Evolutionary conservation across 2,888 invertebrate species (phyloP).

Genomic region (Yponomeuta malinellus): DNA sequence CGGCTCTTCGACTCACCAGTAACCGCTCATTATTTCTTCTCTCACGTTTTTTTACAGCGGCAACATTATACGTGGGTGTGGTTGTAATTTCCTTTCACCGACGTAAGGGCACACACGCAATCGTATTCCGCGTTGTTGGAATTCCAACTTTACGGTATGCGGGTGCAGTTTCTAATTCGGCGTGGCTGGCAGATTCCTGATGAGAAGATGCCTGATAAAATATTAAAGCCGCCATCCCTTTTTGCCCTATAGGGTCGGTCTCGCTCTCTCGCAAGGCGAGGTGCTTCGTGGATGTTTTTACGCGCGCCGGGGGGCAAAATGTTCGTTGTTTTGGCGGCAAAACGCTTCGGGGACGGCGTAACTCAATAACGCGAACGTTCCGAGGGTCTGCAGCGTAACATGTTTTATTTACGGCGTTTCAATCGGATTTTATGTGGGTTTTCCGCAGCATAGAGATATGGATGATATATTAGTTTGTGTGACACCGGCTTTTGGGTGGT

Average conservation of each 20-base stretch:
- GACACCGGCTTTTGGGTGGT: slow-evolving; percentile 35
- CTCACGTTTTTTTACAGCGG: slow-evolving; percentile 75
- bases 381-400: slow-evolving; percentile 61
- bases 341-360: slow-evolving; percentile 72
- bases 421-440: slow-evolving; percentile 64
- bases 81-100: slow-evolving; percentile 77
- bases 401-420: slow-evolving; percentile 74
- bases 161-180: slow-evolving; percentile 28
- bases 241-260: slow-evolving; percentile 49
- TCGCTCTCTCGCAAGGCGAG: slow-evolving; percentile 46
- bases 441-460: slow-evolving; percentile 32
- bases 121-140: slow-evolving; percentile 31
- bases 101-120: slow-evolving; percentile 76
- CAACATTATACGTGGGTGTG: slow-evolving; percentile 76
- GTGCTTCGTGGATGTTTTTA: slow-evolving; percentile 67
- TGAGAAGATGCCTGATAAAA: slow-evolving; percentile 72
- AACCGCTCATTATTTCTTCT: slow-evolving; percentile 76
- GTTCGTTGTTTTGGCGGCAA: slow-evolving; percentile 76
- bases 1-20: slow-evolving; percentile 61
- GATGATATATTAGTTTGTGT: slow-evolving; percentile 26
- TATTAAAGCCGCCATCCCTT: slow-evolving; percentile 68
- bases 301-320: slow-evolving; percentile 74
- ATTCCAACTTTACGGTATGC: slow-evolving; percentile 29
- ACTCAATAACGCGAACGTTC: slow-evolving; percentile 70
- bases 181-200: slow-evolving; percentile 34